Conservation (phyloP, 1,140 invertebrate genomes). For the Muscidifurax raptorellus region DNA sequence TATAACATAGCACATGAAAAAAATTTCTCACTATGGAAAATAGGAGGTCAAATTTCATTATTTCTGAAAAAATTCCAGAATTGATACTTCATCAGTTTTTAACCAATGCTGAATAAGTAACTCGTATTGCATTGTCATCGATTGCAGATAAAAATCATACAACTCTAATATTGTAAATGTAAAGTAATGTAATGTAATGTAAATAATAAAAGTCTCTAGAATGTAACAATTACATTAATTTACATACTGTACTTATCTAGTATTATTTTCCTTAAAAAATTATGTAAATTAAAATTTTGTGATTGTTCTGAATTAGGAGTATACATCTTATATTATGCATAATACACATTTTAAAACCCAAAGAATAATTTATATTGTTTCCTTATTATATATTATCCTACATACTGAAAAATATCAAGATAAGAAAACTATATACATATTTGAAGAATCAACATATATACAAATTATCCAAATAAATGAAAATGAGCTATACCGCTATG, state of each 20-base stretch:
- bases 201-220: slow-evolving; percentile 36
- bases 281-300: not conserved
- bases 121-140: not conserved
- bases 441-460: too few species aligned
- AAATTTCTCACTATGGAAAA: too few species aligned
- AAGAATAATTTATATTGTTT: not conserved
- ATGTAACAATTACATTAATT: slow-evolving; percentile 13
- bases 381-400: not conserved
- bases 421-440: too few species aligned
- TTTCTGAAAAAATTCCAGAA: not conserved
- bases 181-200: too few species aligned
- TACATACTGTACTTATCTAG: slow-evolving; percentile 31
- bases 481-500: too few species aligned
- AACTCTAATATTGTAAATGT: slow-evolving; percentile 9
- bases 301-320: not conserved
- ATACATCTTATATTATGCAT: slow-evolving; percentile 32
- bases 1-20: slow-evolving; percentile 66
- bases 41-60: not conserved
- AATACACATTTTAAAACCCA: not conserved
- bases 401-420: too few species aligned
- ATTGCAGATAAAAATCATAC: not conserved
- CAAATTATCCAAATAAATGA: too few species aligned
- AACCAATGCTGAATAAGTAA: not conserved
- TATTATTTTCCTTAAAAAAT: slow-evolving; percentile 21
- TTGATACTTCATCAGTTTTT: not conserved